Base-by-base conservation (phyloP, 1,140 invertebrate genomes). In the Conus betulinus region DNA sequence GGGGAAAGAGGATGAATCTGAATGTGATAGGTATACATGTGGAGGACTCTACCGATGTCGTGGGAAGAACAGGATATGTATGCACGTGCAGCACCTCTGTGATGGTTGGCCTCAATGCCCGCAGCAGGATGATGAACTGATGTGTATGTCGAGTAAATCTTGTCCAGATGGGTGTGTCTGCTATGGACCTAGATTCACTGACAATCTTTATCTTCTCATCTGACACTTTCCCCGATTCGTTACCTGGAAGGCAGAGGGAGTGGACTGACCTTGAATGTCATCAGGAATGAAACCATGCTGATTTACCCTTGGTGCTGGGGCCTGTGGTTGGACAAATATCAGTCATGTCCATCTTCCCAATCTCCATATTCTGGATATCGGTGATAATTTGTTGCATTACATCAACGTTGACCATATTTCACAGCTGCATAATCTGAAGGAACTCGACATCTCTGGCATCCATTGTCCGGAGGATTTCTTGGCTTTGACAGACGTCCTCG, bases 111-210 rank as follows among this genome's bases (percentile, higher is more conserved):
- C 71, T 74, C 71, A 74, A 23, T 74, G 3, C 4, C 3, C 71
- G n/a, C 13, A 74, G 20, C 20, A 74, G 20, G 71, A 74, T 74
- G 71, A 74, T 23, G 71, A 74, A 7, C n/a, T 60, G 71, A 81
- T 89, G 23, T 90, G 85, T 79, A 27, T 84, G 20, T 53, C 51
- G n/a, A 39, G 25, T 17, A n/a, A 71, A 2, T 85, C 88, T 1
- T 82, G 79, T 52, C 79, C 79, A 94, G 91, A 57, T 94, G 67
- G n/a, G 51, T 90, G 87, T 27, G 39, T 74, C 23, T 90, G 84
- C 71, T 39, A 27, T 55, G 84, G 67, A 67, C 53, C 27, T 25
- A 53, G 55, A 1, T 57, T 88, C 27, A 52, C 25, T 8, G 85
- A 85, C 20, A 20, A 39, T 57, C n/a, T 23, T 23, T 51, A 51